Percentiles rank a stretch among this genome's conserved stretches.
Conservation (phyloP, 2,797 vertebrate species). For the Pristis pectinata region DNA sequence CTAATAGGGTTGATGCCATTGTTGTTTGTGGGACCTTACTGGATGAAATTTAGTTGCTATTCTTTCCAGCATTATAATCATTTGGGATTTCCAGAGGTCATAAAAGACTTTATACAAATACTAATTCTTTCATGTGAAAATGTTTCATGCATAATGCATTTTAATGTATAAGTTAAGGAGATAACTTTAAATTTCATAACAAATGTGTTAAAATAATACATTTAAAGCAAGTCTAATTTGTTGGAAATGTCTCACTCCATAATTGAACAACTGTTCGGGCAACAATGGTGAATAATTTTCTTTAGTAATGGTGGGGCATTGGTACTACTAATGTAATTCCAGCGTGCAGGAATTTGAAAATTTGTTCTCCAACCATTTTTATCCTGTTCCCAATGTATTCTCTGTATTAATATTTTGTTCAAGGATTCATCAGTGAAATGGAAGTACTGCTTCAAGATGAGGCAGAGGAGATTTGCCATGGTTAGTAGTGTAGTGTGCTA, state of each 20-base stretch:
- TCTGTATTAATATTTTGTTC: background rate
- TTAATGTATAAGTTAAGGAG: background rate
- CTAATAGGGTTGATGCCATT: background rate
- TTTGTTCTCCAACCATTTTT: background rate
- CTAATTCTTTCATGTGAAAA: background rate
- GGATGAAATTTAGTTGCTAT: background rate
- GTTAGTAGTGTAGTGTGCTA: background rate
- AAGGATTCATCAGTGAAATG: background rate
- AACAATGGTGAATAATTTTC: background rate
- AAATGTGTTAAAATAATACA: background rate
- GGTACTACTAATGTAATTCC: background rate
- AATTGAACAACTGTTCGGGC: background rate
- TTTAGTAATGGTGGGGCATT: background rate
- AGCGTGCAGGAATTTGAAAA: background rate
- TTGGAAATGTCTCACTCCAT: background rate
- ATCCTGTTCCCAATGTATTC: background rate
- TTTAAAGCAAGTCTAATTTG: background rate
- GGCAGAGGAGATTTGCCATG: background rate
- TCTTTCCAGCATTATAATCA: background rate
- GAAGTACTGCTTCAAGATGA: background rate
- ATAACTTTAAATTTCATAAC: background rate
- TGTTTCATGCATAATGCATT: background rate
- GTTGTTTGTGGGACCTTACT: background rate
- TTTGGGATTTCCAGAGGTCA: background rate
- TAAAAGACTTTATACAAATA: background rate